Percentiles rank a stretch among this genome's conserved stretches.
Evolutionary conservation across 1,140 invertebrate species (phyloP).

Genomic region (Caerostris darwini): DNA sequence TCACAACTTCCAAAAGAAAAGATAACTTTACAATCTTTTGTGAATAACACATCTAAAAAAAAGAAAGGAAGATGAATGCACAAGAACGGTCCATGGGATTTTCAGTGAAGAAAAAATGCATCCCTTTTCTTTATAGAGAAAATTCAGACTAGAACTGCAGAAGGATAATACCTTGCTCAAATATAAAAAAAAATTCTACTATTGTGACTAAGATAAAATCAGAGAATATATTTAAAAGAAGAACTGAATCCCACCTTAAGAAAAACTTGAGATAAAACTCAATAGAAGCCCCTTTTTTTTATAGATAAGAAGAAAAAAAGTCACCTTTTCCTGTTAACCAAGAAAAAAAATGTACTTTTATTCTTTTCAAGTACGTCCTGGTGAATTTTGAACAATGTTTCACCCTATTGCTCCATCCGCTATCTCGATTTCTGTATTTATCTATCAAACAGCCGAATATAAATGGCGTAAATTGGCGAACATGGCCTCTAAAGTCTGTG

Average conservation of each 20-base stretch:
- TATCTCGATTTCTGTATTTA: constrained; percentile 48
- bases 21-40: constrained; percentile 3
- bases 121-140: not conserved
- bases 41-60: not conserved
- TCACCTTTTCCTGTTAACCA: not conserved
- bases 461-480: constrained; percentile 52
- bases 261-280: constrained; percentile 28
- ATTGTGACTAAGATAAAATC: not conserved
- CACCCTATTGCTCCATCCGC: not conserved
- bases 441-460: constrained; percentile 44
- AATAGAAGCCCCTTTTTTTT: not conserved
- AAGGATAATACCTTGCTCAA: constrained; percentile 7
- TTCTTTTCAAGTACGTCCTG: not conserved
- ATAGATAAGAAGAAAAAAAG: not conserved
- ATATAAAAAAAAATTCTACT: not conserved
- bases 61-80: not conserved
- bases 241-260: not conserved
- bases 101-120: not conserved
- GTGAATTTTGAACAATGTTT: constrained; percentile 12
- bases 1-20: not conserved
- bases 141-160: not conserved
- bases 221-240: constrained; percentile 10
- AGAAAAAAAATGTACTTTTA: not conserved
- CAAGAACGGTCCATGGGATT: not conserved
- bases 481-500: constrained; percentile 42